Evolutionary conservation across 2,113 vertebrate species (phyloP).

Genomic region (Charadrius vociferus): DNA sequence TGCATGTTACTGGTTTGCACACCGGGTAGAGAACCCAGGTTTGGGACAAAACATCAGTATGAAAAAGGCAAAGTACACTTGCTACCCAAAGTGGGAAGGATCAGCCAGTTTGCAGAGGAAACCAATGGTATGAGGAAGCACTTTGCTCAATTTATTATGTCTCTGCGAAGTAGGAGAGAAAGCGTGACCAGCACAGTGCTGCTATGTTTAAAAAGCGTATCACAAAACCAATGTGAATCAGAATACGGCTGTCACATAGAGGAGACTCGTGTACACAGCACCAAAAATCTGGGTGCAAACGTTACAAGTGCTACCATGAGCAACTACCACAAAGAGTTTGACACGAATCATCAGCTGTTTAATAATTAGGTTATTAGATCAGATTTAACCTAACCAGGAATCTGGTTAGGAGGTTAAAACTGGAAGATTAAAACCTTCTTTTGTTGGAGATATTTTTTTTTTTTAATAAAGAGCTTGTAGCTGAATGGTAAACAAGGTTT

Average conservation of each 20-base stretch:
- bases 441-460: not conserved
- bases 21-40: too few species aligned
- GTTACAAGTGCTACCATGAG: not conserved
- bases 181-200: not conserved
- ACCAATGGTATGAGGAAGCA: not conserved
- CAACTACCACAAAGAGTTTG: not conserved
- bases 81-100: not conserved
- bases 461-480: conserved; percentile 13
- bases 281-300: not conserved
- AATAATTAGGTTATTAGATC: not conserved
- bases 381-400: not conserved
- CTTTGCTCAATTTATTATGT: not conserved
- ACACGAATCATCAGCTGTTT: not conserved
- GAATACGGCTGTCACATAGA: not conserved
- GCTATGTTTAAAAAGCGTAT: not conserved
- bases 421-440: not conserved
- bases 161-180: not conserved
- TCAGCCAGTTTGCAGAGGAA: not conserved
- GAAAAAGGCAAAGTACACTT: not conserved
- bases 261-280: not conserved
- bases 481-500: conserved; percentile 42
- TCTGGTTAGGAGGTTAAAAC: not conserved
- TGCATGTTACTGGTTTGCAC: too few species aligned
- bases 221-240: not conserved
- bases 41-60: not conserved